These are phyloP conservation scores for Chaetops frenatus DNA, from an alignment of 2,113 vertebrate species.

Conservation along the genomic window DNA sequence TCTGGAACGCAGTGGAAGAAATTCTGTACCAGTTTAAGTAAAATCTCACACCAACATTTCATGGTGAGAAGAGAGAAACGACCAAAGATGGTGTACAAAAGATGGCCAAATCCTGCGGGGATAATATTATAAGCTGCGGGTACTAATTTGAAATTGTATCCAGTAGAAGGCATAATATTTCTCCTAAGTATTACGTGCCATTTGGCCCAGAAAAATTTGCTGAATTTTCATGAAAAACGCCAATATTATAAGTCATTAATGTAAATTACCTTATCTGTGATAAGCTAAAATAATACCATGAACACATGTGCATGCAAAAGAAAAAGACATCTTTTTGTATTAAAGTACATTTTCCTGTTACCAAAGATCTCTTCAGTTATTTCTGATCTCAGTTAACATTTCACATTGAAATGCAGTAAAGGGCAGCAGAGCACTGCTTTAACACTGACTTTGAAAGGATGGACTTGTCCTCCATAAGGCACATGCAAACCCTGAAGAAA, in stretches of 20 bases:
- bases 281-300: background rate
- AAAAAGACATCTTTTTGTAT: background rate
- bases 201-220: background rate
- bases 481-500: background rate
- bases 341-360: background rate
- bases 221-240: background rate
- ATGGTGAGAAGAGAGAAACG: background rate
- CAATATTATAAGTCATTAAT: background rate
- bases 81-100: background rate
- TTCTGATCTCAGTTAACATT: background rate
- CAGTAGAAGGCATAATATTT: background rate
- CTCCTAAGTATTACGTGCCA: background rate
- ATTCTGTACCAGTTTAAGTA: background rate
- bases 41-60: background rate
- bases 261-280: background rate
- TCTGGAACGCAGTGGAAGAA: background rate
- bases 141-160: background rate
- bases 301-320: fast-evolving
- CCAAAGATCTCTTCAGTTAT: background rate
- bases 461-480: background rate
- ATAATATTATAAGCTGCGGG: background rate
- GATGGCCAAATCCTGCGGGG: background rate
- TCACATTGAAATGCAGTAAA: background rate
- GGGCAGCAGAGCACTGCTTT: background rate
- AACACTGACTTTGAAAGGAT: background rate